phyloP scores from a whole-genome alignment of 92 coral and sea anemone species.

The Metridium senile region DNA sequence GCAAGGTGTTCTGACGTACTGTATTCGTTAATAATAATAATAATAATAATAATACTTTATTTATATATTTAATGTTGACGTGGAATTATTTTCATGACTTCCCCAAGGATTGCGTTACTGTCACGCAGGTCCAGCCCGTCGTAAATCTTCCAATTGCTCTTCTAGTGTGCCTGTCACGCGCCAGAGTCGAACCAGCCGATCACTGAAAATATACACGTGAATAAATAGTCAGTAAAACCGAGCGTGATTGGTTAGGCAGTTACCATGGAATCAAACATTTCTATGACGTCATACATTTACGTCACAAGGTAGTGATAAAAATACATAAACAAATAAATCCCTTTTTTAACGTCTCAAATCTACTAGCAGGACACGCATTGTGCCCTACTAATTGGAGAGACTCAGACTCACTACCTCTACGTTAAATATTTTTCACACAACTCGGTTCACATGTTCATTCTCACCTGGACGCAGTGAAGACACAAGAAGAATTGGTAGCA shows the following conservation, averaged over 20 bases:
- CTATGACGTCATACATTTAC: slow-evolving; percentile 4
- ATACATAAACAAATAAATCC: no score
- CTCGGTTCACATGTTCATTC: no score
- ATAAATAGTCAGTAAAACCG: neutral
- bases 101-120: slow-evolving; percentile 10
- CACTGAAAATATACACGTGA: slow-evolving; percentile 59
- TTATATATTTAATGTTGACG: no score
- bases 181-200: slow-evolving; percentile 97
- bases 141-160: slow-evolving; percentile 72
- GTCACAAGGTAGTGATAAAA: no score
- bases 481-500: slow-evolving; percentile 92
- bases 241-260: neutral
- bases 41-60: no score
- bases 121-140: slow-evolving; percentile 54
- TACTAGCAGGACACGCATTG: no score
- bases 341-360: no score
- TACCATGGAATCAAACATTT: neutral
- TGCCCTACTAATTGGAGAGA: no score
- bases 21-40: no score
- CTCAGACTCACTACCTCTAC: no score
- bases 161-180: slow-evolving; percentile 92
- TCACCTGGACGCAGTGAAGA: slow-evolving; percentile 97
- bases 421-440: no score
- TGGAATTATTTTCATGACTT: no score
- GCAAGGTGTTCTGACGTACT: neutral